Conservation (phyloP, 1,140 invertebrate species). For the Ectropis grisescens region DNA sequence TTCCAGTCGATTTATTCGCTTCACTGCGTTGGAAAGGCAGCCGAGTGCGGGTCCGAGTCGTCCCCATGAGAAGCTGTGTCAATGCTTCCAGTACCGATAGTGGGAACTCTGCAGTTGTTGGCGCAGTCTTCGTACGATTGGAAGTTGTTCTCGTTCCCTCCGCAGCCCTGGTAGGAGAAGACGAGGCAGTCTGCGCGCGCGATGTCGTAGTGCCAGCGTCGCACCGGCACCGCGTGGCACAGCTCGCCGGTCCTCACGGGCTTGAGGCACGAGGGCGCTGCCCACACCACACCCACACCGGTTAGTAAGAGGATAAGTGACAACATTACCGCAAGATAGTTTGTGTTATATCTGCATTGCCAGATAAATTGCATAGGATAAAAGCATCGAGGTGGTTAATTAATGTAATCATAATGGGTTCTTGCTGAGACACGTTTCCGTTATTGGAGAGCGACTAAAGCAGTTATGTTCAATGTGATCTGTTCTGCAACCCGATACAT, state of each 20-base stretch:
- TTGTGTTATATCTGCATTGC: too few relatives aligned
- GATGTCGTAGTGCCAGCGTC: constrained; percentile 43
- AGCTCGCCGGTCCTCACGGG: constrained; percentile 21
- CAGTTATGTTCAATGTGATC: too few relatives aligned
- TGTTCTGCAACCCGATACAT: too few relatives aligned
- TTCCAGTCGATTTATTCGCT: too few relatives aligned
- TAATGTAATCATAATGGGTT: too few relatives aligned
- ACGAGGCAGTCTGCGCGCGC: constrained; percentile 67
- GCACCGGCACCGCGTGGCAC: constrained; percentile 15
- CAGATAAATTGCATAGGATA: too few relatives aligned
- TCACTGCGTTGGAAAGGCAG: too few relatives aligned
- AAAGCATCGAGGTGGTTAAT: too few relatives aligned
- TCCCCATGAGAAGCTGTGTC: too few relatives aligned
- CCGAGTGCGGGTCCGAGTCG: too few relatives aligned
- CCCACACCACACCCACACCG: constrained; percentile 6
- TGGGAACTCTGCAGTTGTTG: constrained; percentile 71
- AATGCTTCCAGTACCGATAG: constrained; percentile 34
- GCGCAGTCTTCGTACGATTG: constrained; percentile 78
- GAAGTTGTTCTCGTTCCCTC: constrained; percentile 90
- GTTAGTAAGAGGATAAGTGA: not conserved
- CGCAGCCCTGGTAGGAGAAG: constrained; percentile 89
- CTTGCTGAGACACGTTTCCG: too few relatives aligned
- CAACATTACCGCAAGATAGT: not conserved
- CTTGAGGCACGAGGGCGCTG: constrained; percentile 26
- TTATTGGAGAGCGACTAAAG: too few relatives aligned